These are phyloP conservation scores for Cyclophora punctaria DNA, from an alignment of 2,888 invertebrate genomes.

Conservation along the genomic window DNA sequence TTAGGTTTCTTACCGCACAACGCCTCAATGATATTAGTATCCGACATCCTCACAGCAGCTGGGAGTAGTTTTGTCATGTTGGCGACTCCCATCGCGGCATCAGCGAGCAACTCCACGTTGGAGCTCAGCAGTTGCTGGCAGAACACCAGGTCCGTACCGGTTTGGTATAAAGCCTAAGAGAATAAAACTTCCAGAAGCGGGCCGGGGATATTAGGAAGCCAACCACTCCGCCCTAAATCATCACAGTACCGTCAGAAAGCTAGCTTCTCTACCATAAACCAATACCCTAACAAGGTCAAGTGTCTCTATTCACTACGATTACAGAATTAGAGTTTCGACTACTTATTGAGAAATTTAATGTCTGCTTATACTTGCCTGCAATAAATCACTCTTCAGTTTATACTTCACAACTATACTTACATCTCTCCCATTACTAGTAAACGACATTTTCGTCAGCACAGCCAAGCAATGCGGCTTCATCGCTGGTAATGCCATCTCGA, in stretches of 20 bases:
- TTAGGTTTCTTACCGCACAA: constrained; percentile 39
- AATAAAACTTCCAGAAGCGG: too few species aligned
- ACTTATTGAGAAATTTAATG: too few species aligned
- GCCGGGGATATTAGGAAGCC: too few species aligned
- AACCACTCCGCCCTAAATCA: too few species aligned
- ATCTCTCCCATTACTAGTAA: constrained; percentile 52
- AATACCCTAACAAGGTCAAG: too few species aligned
- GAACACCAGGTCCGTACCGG: constrained; percentile 59
- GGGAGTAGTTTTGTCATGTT: constrained; percentile 63
- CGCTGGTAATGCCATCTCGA: constrained; percentile 61
- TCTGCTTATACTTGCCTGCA: too few species aligned
- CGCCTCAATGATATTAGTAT: constrained; percentile 62
- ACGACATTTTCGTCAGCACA: constrained; percentile 63
- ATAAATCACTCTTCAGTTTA: too few species aligned
- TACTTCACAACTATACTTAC: constrained; percentile 28
- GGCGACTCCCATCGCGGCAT: constrained; percentile 64
- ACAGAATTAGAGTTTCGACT: too few species aligned
- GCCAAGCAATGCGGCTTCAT: constrained; percentile 63
- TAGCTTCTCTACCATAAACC: too few species aligned
- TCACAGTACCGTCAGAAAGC: too few species aligned
- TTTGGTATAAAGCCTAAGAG: constrained; percentile 51
- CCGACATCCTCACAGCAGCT: constrained; percentile 60
- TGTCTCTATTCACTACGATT: too few species aligned
- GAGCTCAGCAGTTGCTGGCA: constrained; percentile 59
- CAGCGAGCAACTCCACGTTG: constrained; percentile 52